Percentiles rank a stretch among this genome's conserved stretches.
These are phyloP conservation scores for Xestia ashworthii DNA, from an alignment of 2,888 invertebrate genomes.

Conservation along the genomic window DNA sequence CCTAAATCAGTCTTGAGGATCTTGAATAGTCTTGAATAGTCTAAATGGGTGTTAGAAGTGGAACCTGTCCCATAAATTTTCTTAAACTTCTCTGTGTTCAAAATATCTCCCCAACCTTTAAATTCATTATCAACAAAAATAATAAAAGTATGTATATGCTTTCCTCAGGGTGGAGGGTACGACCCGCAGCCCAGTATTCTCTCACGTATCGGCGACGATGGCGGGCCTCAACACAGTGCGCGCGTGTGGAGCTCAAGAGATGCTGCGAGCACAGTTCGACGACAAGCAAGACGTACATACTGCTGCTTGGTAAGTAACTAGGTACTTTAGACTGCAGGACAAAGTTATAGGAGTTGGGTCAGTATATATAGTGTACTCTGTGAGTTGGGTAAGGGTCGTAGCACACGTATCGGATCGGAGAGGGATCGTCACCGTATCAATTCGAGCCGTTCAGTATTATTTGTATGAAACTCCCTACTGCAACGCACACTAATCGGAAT, in stretches of 20 bases:
- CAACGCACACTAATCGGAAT: too few relatives aligned
- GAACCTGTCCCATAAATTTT: background rate
- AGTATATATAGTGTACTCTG: too few relatives aligned
- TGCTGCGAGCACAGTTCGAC: constrained; percentile 93
- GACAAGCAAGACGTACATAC: constrained; percentile 92
- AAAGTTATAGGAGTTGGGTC: background rate
- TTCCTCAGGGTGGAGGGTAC: constrained; percentile 84
- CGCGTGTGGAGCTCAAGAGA: constrained; percentile 92
- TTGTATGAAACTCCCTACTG: too few relatives aligned
- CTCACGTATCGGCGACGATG: constrained; percentile 95
- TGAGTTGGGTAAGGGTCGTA: too few relatives aligned
- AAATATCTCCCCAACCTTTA: too few relatives aligned
- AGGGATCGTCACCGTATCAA: too few relatives aligned
- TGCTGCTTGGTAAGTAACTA: constrained; percentile 87
- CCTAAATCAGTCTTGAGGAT: background rate
- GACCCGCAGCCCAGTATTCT: constrained; percentile 95
- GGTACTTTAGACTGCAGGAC: background rate
- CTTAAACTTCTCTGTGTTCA: background rate
- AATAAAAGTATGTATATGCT: background rate
- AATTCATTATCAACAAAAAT: background rate
- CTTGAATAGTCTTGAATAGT: background rate
- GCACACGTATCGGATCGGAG: too few relatives aligned
- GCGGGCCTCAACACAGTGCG: constrained; percentile 95
- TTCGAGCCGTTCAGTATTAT: too few relatives aligned
- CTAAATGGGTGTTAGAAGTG: background rate